These are phyloP conservation scores for Bombus sylvicola DNA, from an alignment of 1,140 invertebrate genomes.

Conservation along the genomic window DNA sequence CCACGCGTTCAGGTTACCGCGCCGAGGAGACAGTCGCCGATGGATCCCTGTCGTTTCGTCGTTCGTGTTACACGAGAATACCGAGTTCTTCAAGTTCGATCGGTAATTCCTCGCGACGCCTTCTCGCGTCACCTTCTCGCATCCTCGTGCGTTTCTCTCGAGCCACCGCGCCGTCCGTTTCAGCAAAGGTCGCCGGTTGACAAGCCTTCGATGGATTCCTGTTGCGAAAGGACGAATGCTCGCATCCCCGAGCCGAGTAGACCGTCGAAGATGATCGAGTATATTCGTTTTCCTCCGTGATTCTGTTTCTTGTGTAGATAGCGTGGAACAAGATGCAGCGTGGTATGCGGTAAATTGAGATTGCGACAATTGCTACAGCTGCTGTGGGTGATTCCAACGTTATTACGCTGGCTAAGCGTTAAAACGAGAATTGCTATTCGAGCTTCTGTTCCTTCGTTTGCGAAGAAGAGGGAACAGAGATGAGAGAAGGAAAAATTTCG, in stretches of 20 bases:
- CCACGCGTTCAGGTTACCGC: too few relatives aligned
- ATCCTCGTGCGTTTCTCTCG: not conserved
- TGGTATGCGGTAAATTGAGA: slow-evolving; percentile 16
- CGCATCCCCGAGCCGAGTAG: not conserved
- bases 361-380: slow-evolving; percentile 7
- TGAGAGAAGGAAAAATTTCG: not conserved
- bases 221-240: too few relatives aligned
- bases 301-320: not conserved
- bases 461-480: not conserved
- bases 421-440: not conserved
- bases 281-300: not conserved
- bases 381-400: not conserved
- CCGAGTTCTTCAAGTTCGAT: not conserved
- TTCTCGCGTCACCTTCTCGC: not conserved
- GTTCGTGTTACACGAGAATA: too few relatives aligned
- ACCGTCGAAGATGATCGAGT: not conserved
- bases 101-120: too few relatives aligned
- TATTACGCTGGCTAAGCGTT: slow-evolving; percentile 15
- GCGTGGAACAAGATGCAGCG: not conserved
- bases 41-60: not conserved
- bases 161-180: too few relatives aligned
- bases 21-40: not conserved
- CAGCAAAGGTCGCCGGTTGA: not conserved
- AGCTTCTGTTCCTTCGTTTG: not conserved
- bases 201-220: not conserved